phyloP scores from a whole-genome alignment of 1,140 invertebrate species.

The Drosophila sulfurigaster region DNA sequence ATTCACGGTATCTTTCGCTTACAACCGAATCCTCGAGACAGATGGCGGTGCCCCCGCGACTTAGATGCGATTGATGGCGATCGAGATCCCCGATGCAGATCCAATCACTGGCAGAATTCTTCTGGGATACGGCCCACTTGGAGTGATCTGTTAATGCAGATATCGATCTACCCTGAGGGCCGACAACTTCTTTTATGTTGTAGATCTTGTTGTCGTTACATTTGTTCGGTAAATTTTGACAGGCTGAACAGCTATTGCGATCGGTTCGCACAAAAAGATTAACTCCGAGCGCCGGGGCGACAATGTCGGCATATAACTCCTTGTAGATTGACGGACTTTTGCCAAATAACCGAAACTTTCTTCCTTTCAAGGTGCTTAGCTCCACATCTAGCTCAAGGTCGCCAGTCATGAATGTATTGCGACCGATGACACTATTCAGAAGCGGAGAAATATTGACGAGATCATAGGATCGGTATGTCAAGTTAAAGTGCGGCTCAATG shows the following conservation, averaged over 20 bases:
- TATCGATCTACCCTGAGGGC: background rate
- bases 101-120: slow-evolving; percentile 5
- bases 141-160: background rate
- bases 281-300: background rate
- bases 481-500: background rate
- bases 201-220: background rate
- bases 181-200: background rate
- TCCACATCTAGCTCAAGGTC: background rate
- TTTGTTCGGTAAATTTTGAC: background rate
- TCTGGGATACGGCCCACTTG: slow-evolving; percentile 7
- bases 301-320: background rate
- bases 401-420: background rate
- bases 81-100: background rate
- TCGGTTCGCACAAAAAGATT: slow-evolving; percentile 1
- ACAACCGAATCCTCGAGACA: background rate
- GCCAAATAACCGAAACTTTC: background rate
- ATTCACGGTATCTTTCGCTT: background rate
- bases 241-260: too few species aligned
- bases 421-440: background rate
- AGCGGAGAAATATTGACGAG: background rate
- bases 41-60: background rate
- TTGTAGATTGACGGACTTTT: background rate
- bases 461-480: background rate
- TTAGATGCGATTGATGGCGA: background rate
- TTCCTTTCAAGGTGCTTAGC: background rate